Percentiles rank a stretch among this genome's conserved stretches.
These are phyloP conservation scores for Odontothrips loti DNA, from an alignment of 2,888 invertebrate genomes.

Conservation along the genomic window DNA sequence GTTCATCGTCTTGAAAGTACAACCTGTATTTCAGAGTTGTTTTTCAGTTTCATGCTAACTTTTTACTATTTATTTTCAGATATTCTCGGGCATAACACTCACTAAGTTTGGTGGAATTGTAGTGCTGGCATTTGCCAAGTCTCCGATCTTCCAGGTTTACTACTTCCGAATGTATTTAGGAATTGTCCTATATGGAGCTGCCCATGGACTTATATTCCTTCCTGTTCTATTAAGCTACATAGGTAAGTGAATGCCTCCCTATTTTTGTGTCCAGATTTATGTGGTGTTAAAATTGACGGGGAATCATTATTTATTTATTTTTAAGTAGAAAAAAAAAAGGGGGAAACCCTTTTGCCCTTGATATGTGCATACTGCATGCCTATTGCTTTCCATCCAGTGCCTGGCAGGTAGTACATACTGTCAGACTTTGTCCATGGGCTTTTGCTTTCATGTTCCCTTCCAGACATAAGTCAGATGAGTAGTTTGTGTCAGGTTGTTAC, in stretches of 20 bases:
- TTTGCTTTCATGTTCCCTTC: not conserved
- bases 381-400: not conserved
- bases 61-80: conserved; percentile 45
- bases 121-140: conserved; percentile 94
- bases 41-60: too few species aligned
- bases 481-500: not conserved
- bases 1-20: conserved; percentile 38
- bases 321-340: not conserved
- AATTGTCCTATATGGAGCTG: conserved; percentile 93
- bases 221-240: conserved; percentile 96
- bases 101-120: conserved; percentile 98
- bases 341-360: too few species aligned
- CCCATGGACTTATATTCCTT: conserved; percentile 94
- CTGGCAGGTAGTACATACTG: not conserved
- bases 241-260: conserved; percentile 60
- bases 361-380: not conserved
- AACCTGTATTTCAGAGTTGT: too few species aligned
- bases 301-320: not conserved
- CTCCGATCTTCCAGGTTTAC: conserved; percentile 93
- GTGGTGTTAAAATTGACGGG: not conserved
- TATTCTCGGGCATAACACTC: conserved; percentile 94
- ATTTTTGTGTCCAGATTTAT: conserved; percentile 19
- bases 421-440: not conserved
- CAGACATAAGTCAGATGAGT: not conserved
- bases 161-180: conserved; percentile 98